These are phyloP conservation scores for Strigops habroptila DNA, from an alignment of 2,113 vertebrate genomes.

Conservation along the genomic window DNA sequence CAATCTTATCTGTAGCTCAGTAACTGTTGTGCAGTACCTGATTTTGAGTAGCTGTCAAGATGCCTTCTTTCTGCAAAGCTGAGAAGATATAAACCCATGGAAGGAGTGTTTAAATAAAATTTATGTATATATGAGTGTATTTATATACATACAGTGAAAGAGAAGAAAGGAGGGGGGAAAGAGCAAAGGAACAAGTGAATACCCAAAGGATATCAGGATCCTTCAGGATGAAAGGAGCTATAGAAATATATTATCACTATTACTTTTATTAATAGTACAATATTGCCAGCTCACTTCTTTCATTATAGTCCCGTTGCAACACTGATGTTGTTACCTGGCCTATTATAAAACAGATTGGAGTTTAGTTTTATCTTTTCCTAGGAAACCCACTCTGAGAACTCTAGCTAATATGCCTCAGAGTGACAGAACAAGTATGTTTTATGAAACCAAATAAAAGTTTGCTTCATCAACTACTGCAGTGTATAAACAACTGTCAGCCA, in stretches of 20 bases:
- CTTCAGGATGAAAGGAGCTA: background rate
- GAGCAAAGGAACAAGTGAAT: background rate
- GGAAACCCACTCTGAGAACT: constrained; percentile 24
- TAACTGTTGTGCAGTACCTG: background rate
- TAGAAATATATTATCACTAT: constrained; percentile 27
- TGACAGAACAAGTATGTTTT: constrained; percentile 51
- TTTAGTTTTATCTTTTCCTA: constrained; percentile 33
- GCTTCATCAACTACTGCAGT: constrained; percentile 38
- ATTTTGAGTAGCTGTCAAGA: background rate
- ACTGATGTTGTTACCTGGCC: background rate
- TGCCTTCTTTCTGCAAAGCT: background rate
- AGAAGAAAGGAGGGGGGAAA: background rate
- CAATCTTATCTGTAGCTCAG: background rate
- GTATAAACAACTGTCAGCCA: constrained; percentile 66
- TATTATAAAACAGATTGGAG: constrained; percentile 45
- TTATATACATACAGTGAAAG: background rate
- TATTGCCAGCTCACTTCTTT: constrained; percentile 37
- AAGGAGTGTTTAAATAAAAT: background rate
- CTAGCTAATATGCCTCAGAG: constrained; percentile 7
- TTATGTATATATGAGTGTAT: background rate
- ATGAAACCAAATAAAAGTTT: constrained; percentile 66
- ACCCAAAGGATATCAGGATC: background rate
- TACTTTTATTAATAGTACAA: constrained; percentile 18
- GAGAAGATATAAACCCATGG: background rate
- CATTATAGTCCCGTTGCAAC: constrained; percentile 30